These are phyloP conservation scores for Labrus mixtus DNA, from an alignment of 2,113 vertebrate species.

Conservation along the genomic window DNA sequence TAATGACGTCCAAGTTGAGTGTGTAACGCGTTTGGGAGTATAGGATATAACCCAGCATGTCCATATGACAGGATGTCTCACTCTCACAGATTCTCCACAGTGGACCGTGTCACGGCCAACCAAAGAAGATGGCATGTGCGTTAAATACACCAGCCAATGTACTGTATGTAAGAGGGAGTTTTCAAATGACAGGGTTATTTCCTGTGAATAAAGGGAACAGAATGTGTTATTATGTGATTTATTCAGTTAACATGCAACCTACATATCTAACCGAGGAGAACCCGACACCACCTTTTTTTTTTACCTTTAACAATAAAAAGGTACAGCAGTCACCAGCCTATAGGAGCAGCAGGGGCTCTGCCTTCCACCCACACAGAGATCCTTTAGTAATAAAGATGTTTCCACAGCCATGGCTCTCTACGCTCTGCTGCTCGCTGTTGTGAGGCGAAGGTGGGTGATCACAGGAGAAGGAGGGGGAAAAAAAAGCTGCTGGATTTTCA, in stretches of 20 bases:
- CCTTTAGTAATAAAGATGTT: slow-evolving; percentile 50
- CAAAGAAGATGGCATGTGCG: neutral
- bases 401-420: slow-evolving; percentile 17
- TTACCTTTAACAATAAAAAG: slow-evolving; percentile 29
- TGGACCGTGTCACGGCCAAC: neutral
- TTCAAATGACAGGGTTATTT: no score
- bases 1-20: slow-evolving; percentile 12
- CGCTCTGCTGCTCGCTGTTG: slow-evolving; percentile 3
- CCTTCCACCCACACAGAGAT: slow-evolving; percentile 51
- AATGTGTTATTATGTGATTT: slow-evolving; percentile 4
- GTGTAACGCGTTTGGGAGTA: slow-evolving; percentile 2
- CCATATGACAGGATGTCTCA: slow-evolving; percentile 46
- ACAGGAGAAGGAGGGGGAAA: slow-evolving; percentile 14
- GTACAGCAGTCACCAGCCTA: slow-evolving; percentile 29
- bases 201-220: neutral
- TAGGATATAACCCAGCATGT: slow-evolving; percentile 30
- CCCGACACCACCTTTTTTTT: slow-evolving; percentile 10
- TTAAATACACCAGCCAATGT: neutral
- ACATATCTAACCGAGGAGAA: neutral
- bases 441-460: slow-evolving; percentile 24
- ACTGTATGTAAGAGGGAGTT: no score
- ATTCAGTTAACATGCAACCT: neutral
- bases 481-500: slow-evolving; percentile 27
- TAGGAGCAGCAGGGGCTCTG: slow-evolving; percentile 28
- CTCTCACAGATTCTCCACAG: slow-evolving; percentile 20